Percentiles rank a stretch among this genome's conserved stretches.
These are phyloP conservation scores for Deroptyus accipitrinus DNA, from an alignment of 2,113 vertebrate genomes.

Conservation along the genomic window DNA sequence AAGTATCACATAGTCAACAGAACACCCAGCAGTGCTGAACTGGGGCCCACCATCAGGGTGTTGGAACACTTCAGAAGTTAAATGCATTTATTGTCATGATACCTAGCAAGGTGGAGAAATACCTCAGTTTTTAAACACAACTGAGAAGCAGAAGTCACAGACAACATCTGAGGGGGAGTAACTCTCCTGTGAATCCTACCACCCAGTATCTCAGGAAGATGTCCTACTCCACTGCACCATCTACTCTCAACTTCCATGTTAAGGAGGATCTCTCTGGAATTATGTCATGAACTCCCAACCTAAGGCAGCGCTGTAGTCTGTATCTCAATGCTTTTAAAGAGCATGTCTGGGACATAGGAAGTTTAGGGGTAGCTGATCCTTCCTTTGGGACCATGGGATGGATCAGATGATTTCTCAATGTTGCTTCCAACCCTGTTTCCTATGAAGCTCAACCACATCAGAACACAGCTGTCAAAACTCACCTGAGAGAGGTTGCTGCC, in stretches of 20 bases:
- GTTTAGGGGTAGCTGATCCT: not conserved
- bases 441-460: not conserved
- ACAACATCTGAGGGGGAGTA: not conserved
- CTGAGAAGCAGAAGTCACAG: not conserved
- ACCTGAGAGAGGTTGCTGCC: slow-evolving; percentile 92
- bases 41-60: not conserved
- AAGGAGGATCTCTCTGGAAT: not conserved
- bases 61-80: not conserved
- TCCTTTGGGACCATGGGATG: not conserved
- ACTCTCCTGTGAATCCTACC: not conserved
- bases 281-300: not conserved
- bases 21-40: not conserved
- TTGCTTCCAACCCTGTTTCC: not conserved
- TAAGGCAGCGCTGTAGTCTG: not conserved
- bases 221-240: not conserved
- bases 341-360: not conserved
- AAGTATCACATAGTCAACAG: not conserved
- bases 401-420: not conserved
- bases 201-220: not conserved
- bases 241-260: not conserved
- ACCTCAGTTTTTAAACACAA: not conserved
- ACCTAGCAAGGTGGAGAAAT: not conserved
- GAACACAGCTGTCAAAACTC: not conserved
- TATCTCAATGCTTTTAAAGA: not conserved
- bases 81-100: not conserved